Conservation (phyloP, 2,113 vertebrate species). For the Serilophus lunatus region DNA sequence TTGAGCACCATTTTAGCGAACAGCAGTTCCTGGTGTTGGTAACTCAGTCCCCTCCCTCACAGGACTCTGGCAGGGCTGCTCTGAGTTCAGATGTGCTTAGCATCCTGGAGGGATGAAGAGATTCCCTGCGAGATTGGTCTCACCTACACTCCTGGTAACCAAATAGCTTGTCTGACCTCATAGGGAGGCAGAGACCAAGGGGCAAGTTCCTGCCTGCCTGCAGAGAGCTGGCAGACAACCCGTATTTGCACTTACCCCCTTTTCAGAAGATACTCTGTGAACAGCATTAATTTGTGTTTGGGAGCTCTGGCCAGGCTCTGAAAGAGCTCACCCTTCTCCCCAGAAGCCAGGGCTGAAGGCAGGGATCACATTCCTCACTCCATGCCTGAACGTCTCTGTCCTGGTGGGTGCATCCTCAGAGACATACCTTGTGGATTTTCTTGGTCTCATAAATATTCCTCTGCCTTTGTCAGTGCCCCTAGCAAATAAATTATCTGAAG, state of each 20-base stretch:
- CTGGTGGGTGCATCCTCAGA: not conserved
- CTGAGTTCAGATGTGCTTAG: not conserved
- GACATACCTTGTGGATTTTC: not conserved
- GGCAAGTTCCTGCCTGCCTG: not conserved
- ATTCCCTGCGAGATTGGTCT: not conserved
- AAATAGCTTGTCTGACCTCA: not conserved
- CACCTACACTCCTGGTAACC: not conserved
- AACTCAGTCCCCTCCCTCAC: rapidly evolving
- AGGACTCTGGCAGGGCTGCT: not conserved
- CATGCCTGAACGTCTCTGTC: rapidly evolving
- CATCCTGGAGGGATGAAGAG: not conserved
- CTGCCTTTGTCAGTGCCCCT: not conserved
- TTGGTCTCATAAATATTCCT: not conserved
- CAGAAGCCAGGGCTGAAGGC: not conserved
- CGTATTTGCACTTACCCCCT: rapidly evolving
- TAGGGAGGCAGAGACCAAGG: not conserved
- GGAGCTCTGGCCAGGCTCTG: not conserved
- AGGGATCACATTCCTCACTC: not conserved
- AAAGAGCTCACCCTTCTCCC: not conserved
- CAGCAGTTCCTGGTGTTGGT: not conserved
- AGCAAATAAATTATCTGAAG: slow-evolving; percentile 28
- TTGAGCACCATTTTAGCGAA: not conserved
- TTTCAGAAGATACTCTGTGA: not conserved
- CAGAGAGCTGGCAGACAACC: not conserved
- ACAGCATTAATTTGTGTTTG: not conserved